phyloP scores from a whole-genome alignment of 2,797 vertebrate genomes.

The Danio kyathit region DNA sequence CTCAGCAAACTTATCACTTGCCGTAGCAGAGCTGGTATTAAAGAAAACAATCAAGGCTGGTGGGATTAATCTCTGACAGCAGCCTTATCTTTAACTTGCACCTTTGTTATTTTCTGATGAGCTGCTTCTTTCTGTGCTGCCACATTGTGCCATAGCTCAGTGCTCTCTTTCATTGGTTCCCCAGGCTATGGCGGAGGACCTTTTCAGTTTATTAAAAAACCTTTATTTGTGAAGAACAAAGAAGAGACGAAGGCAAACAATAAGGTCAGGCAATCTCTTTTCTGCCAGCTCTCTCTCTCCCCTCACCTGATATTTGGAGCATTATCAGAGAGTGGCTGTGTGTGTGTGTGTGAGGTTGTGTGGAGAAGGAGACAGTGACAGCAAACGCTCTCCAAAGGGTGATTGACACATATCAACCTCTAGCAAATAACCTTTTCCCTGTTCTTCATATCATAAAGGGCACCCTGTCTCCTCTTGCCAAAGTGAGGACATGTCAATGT shows the following conservation, averaged over 20 bases:
- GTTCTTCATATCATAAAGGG: conserved; percentile 77
- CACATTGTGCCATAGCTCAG: conserved; percentile 99
- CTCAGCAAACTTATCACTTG: conserved; percentile 99
- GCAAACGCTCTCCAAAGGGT: conserved; percentile 67
- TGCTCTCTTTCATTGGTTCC: conserved; percentile 99
- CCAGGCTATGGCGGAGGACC: conserved; percentile 92
- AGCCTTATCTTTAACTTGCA: conserved; percentile 99
- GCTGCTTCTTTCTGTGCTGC: conserved; percentile 91
- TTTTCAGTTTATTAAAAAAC: conserved; percentile 99
- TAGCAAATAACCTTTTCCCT: conserved; percentile 80
- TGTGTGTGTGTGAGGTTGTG: conserved; percentile 27
- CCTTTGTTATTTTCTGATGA: conserved; percentile 99
- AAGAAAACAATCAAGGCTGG: conserved; percentile 99
- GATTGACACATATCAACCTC: conserved; percentile 83
- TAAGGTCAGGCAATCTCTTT: conserved; percentile 99
- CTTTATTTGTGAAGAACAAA: conserved; percentile 99
- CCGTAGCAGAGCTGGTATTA: conserved; percentile 99
- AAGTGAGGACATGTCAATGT: conserved; percentile 52
- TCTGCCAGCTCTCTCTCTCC: conserved; percentile 93
- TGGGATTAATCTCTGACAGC: conserved; percentile 99
- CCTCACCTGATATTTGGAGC: conserved; percentile 98
- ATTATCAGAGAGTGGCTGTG: conserved; percentile 85
- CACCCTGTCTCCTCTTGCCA: conserved; percentile 58
- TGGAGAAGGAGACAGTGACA: conserved; percentile 79
- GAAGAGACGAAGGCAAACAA: conserved; percentile 95